Percentiles rank a stretch among this genome's conserved stretches.
Conservation (phyloP, 1,140 invertebrate species). For the Aphelenchoides besseyi region DNA sequence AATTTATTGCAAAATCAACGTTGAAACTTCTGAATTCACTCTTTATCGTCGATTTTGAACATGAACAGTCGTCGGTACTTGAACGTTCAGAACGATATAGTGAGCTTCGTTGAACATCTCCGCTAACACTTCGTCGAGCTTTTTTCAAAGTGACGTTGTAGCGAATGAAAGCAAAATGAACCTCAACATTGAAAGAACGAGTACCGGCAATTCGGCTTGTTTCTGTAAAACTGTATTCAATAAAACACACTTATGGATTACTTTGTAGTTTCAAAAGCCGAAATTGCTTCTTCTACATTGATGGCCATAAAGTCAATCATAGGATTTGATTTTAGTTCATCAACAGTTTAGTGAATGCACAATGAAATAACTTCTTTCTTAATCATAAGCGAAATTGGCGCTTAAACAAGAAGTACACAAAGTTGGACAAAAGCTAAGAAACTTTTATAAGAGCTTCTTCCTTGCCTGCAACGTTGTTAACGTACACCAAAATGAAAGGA, state of each 20-base stretch:
- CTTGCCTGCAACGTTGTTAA: background rate
- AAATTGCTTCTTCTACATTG: slow-evolving; percentile 1
- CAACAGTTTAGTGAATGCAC: background rate
- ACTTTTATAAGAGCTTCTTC: background rate
- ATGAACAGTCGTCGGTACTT: background rate
- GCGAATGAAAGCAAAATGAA: background rate
- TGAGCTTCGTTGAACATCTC: slow-evolving; percentile 9
- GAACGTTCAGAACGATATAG: background rate
- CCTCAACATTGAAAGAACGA: background rate
- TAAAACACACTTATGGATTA: background rate
- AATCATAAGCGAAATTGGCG: background rate
- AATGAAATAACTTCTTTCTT: background rate
- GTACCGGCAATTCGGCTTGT: background rate
- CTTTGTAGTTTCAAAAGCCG: background rate
- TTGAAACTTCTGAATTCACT: slow-evolving; percentile 7
- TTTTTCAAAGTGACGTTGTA: background rate
- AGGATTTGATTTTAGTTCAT: background rate
- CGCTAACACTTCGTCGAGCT: background rate
- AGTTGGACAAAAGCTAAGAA: background rate
- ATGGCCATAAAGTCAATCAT: background rate
- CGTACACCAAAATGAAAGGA: background rate
- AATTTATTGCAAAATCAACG: slow-evolving; percentile 1
- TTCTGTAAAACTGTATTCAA: background rate
- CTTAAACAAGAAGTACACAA: background rate
- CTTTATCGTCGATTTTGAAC: background rate